Evolutionary conservation across 2,888 invertebrate species (phyloP).

Genomic region (Caenorhabditis sp.): DNA sequence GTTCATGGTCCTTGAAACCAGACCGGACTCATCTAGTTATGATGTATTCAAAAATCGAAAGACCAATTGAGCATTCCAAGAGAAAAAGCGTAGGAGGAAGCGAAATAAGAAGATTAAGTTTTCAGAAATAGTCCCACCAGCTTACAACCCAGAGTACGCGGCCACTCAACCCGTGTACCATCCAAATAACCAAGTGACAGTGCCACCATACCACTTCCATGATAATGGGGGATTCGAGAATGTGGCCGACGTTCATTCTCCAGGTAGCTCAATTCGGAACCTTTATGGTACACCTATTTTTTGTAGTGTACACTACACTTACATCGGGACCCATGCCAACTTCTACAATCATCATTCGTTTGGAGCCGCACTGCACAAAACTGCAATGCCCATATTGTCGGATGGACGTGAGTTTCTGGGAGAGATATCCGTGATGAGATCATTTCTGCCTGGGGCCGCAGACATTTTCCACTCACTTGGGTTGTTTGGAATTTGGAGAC

Average conservation of each 20-base stretch:
- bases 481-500: background rate
- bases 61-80: too few relatives aligned
- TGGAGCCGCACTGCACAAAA: constrained; percentile 39
- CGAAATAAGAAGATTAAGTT: background rate
- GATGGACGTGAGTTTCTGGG: constrained; percentile 38
- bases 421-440: background rate
- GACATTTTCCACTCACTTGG: constrained; percentile 2
- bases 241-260: constrained; percentile 44
- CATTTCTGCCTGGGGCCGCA: constrained; percentile 10
- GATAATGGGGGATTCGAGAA: constrained; percentile 43
- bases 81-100: too few relatives aligned
- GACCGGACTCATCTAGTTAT: too few relatives aligned
- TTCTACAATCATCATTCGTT: constrained; percentile 46
- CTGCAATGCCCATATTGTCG: constrained; percentile 60
- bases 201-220: constrained; percentile 39
- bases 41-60: too few relatives aligned
- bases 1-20: too few relatives aligned
- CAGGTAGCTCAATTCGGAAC: constrained; percentile 26
- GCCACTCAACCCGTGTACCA: constrained; percentile 45
- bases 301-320: constrained; percentile 49
- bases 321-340: constrained; percentile 53
- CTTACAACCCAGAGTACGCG: constrained; percentile 52
- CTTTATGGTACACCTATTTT: background rate
- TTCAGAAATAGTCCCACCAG: constrained; percentile 51
- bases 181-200: constrained; percentile 28